These are phyloP conservation scores for Galeopsomyia nigrocyanea DNA, from an alignment of 2,888 invertebrate genomes.

Conservation along the genomic window DNA sequence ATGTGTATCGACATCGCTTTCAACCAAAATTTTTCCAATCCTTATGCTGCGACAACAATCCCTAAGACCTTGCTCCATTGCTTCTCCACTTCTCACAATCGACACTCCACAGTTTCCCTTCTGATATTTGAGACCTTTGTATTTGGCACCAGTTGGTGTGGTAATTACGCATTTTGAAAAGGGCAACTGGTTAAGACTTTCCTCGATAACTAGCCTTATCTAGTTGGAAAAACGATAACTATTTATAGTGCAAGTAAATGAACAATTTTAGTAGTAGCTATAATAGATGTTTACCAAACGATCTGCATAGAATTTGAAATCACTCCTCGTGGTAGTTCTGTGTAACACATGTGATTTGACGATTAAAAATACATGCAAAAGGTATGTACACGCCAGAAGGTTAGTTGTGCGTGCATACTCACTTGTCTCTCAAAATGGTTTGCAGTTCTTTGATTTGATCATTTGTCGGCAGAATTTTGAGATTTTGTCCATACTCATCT, in stretches of 20 bases:
- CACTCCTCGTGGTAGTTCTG: slow-evolving; percentile 92
- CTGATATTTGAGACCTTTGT: slow-evolving; percentile 94
- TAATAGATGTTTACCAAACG: slow-evolving; percentile 75
- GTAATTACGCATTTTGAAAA: slow-evolving; percentile 91
- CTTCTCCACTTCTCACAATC: slow-evolving; percentile 93
- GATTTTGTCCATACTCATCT: slow-evolving; percentile 77
- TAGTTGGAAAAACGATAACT: slow-evolving; percentile 53
- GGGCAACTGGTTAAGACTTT: slow-evolving; percentile 96
- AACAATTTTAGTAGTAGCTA: not conserved
- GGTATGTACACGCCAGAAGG: not conserved
- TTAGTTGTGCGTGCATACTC: slow-evolving; percentile 54
- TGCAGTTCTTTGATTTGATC: slow-evolving; percentile 87
- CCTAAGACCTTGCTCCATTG: slow-evolving; percentile 95
- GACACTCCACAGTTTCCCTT: slow-evolving; percentile 99
- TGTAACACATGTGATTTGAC: slow-evolving; percentile 55
- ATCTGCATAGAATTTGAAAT: slow-evolving; percentile 99
- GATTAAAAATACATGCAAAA: not conserved
- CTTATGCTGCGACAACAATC: slow-evolving; percentile 99
- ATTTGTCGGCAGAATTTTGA: slow-evolving; percentile 80
- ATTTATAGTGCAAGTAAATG: not conserved
- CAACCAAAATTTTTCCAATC: slow-evolving; percentile 98
- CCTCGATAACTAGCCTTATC: slow-evolving; percentile 97
- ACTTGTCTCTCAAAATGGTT: slow-evolving; percentile 91
- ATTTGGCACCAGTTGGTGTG: slow-evolving; percentile 93
- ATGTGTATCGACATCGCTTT: slow-evolving; percentile 96